These are phyloP conservation scores for Cynopterus brachyotis DNA, from an alignment of 2,113 vertebrate genomes.

Conservation along the genomic window DNA sequence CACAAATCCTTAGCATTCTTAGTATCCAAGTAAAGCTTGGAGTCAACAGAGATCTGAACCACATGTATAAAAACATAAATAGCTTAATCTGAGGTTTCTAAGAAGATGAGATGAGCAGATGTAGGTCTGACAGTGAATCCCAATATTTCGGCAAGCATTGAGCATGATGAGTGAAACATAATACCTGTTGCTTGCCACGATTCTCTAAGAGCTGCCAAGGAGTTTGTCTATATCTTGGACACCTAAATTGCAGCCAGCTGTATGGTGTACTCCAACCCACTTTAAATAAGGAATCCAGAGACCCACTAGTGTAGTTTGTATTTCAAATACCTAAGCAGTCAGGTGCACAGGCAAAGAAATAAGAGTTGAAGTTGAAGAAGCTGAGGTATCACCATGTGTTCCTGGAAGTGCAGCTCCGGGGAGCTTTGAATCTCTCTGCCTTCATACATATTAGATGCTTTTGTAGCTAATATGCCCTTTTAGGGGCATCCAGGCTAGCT, in stretches of 20 bases:
- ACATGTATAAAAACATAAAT: neutral
- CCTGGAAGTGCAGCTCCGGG: neutral
- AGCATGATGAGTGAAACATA: neutral
- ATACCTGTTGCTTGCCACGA: neutral
- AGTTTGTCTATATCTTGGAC: neutral
- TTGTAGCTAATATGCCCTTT: neutral
- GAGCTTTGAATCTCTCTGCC: neutral
- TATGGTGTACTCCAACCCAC: rapidly evolving
- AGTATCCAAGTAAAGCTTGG: neutral
- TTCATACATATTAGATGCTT: neutral
- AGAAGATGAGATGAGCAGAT: neutral
- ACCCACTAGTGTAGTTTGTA: neutral
- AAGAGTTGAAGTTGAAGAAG: neutral
- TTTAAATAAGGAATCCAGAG: neutral
- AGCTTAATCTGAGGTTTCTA: neutral
- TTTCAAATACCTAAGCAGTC: neutral
- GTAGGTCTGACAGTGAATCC: neutral
- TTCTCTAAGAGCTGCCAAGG: neutral
- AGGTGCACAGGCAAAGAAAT: neutral
- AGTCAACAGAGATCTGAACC: neutral
- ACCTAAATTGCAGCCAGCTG: neutral
- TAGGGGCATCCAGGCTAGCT: slow-evolving; percentile 1
- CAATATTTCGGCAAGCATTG: neutral
- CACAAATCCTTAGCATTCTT: neutral
- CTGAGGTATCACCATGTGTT: neutral